phyloP scores from a whole-genome alignment of 2,888 invertebrate species.

The Frankliniella fusca region DNA sequence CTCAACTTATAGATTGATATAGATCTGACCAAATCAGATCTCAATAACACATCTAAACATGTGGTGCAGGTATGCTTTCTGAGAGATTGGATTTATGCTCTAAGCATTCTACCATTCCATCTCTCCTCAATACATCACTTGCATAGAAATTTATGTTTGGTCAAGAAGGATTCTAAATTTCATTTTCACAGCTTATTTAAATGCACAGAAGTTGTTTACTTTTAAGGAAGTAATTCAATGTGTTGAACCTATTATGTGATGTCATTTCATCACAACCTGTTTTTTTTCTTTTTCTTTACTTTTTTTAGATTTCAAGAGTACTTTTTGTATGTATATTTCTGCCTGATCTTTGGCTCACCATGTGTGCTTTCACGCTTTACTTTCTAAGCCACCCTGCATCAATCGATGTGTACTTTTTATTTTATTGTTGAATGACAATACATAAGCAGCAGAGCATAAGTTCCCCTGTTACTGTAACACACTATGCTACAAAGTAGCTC shows the following conservation, averaged over 20 bases:
- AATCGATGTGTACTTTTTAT: background rate
- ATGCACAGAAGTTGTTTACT: background rate
- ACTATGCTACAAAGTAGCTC: background rate
- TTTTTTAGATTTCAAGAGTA: background rate
- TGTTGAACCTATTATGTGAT: background rate
- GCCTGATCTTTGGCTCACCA: background rate
- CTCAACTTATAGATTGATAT: background rate
- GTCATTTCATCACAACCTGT: background rate
- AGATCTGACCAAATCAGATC: slow-evolving; percentile 1
- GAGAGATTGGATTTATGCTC: background rate
- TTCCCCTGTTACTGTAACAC: background rate
- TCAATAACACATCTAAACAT: background rate
- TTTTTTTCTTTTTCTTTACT: background rate
- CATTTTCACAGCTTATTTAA: background rate
- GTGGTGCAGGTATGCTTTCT: background rate
- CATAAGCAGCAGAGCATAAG: slow-evolving; percentile 12
- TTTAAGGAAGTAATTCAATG: background rate
- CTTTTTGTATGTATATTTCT: background rate
- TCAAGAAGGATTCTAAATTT: background rate
- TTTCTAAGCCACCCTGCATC: background rate
- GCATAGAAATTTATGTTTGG: background rate
- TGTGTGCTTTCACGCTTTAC: background rate
- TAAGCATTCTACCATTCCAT: background rate
- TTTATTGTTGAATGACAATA: background rate
- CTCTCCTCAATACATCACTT: background rate